Evolutionary conservation across 1,140 invertebrate species (phyloP).

Genomic region (Pissodes strobi): DNA sequence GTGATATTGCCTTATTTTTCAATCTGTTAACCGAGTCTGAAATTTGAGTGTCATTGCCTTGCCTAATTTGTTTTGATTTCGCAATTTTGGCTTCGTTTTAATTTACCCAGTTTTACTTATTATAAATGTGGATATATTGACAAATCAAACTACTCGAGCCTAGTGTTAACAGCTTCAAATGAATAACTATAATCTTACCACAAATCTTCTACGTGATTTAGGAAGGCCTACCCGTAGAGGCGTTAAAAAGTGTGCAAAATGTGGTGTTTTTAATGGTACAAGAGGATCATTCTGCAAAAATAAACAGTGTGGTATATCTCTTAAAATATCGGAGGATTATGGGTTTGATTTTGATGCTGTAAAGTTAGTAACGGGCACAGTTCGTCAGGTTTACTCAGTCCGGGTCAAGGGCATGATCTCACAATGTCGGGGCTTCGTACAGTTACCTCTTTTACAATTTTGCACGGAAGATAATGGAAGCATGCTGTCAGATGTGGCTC

Average conservation of each 20-base stretch:
- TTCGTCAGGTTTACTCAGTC: constrained; percentile 72
- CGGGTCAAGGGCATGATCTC: constrained; percentile 66
- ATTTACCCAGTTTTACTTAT: too few relatives aligned
- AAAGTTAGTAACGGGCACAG: constrained; percentile 67
- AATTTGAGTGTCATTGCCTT: too few relatives aligned
- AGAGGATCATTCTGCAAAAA: constrained; percentile 77
- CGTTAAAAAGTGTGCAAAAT: constrained; percentile 77
- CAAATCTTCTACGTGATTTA: constrained; percentile 39
- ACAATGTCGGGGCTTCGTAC: constrained; percentile 76
- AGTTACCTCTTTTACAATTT: constrained; percentile 64
- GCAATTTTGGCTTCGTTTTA: too few relatives aligned
- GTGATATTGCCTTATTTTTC: too few relatives aligned
- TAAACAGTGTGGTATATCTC: constrained; percentile 72
- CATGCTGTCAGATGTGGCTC: constrained; percentile 60
- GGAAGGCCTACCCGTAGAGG: constrained; percentile 54
- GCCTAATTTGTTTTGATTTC: too few relatives aligned
- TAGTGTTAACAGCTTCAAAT: not conserved
- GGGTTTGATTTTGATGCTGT: constrained; percentile 71
- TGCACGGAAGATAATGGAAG: constrained; percentile 57
- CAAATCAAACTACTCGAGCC: too few relatives aligned
- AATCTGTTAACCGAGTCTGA: too few relatives aligned
- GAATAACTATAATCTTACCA: constrained; percentile 7
- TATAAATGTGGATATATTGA: too few relatives aligned
- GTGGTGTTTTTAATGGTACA: constrained; percentile 78
- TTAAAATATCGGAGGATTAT: constrained; percentile 69